phyloP scores from a whole-genome alignment of 1,140 invertebrate species.

The Lutraria rhynchaena region DNA sequence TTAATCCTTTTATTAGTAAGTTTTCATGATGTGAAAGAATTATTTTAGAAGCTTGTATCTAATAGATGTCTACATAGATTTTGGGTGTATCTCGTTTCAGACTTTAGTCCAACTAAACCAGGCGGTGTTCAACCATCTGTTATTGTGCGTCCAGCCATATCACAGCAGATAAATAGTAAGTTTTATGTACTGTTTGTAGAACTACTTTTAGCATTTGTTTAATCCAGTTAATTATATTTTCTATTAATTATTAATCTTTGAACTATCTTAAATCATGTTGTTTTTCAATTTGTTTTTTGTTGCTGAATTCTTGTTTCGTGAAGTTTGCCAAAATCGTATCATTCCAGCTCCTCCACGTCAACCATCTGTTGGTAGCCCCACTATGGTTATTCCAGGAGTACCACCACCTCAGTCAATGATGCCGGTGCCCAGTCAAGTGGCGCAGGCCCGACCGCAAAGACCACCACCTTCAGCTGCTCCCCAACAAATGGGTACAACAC shows the following conservation, averaged over 20 bases:
- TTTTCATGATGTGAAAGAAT: too few species aligned
- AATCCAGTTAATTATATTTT: too few species aligned
- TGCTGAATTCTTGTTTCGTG: too few species aligned
- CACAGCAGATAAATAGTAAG: conserved; percentile 3
- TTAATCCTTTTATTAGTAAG: too few species aligned
- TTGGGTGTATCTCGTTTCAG: neutral
- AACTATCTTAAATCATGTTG: too few species aligned
- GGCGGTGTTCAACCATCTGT: neutral
- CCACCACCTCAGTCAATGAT: conserved; percentile 26
- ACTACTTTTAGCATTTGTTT: too few species aligned
- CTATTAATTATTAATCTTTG: too few species aligned
- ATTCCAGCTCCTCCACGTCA: conserved; percentile 25
- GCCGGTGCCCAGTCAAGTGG: conserved; percentile 6
- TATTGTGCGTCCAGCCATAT: conserved; percentile 10
- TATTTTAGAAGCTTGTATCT: too few species aligned
- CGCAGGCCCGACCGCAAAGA: neutral
- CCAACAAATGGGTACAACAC: conserved; percentile 6
- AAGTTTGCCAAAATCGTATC: too few species aligned
- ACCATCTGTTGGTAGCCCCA: conserved; percentile 18
- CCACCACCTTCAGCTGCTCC: conserved; percentile 5
- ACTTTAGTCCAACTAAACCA: conserved; percentile 37
- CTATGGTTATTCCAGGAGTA: conserved; percentile 6
- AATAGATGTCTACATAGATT: too few species aligned
- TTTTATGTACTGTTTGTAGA: too few species aligned
- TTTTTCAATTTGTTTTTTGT: too few species aligned